These are phyloP conservation scores for Colaptes auratus DNA, from an alignment of 2,113 vertebrate genomes.

Conservation along the genomic window DNA sequence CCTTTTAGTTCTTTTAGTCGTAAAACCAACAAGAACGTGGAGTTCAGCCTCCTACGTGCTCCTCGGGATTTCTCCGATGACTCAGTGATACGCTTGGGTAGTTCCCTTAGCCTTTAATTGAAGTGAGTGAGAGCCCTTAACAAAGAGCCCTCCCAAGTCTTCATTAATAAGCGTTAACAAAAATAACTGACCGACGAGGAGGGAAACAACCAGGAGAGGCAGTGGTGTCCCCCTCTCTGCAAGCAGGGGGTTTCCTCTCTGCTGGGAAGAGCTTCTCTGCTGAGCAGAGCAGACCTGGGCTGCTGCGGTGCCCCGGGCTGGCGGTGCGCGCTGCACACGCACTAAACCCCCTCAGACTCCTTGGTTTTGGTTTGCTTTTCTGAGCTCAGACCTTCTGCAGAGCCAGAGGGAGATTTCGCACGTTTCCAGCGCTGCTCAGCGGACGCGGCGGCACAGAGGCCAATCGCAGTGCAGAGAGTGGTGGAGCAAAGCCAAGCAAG, in stretches of 20 bases:
- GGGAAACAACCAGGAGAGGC: background rate
- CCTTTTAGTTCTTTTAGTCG: background rate
- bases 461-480: accelerated
- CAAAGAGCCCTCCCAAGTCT: slow-evolving; percentile 38
- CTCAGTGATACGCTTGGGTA: slow-evolving; percentile 46
- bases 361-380: background rate
- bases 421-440: accelerated
- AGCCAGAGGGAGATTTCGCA: accelerated
- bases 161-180: slow-evolving; percentile 23
- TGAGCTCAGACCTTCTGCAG: background rate
- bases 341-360: accelerated
- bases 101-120: slow-evolving; percentile 47
- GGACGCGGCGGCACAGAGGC: background rate
- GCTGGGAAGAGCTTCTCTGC: background rate
- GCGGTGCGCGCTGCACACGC: accelerated
- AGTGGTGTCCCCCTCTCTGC: background rate
- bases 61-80: slow-evolving; percentile 43
- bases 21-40: background rate
- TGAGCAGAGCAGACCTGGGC: background rate
- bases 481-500: background rate
- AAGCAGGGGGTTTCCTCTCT: accelerated
- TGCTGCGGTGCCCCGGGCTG: too few species aligned
- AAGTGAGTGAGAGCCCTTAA: slow-evolving; percentile 7
- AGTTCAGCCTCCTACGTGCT: slow-evolving; percentile 1
- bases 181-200: background rate